phyloP scores from a whole-genome alignment of 2,113 vertebrate genomes.

The Osmerus eperlanus region DNA sequence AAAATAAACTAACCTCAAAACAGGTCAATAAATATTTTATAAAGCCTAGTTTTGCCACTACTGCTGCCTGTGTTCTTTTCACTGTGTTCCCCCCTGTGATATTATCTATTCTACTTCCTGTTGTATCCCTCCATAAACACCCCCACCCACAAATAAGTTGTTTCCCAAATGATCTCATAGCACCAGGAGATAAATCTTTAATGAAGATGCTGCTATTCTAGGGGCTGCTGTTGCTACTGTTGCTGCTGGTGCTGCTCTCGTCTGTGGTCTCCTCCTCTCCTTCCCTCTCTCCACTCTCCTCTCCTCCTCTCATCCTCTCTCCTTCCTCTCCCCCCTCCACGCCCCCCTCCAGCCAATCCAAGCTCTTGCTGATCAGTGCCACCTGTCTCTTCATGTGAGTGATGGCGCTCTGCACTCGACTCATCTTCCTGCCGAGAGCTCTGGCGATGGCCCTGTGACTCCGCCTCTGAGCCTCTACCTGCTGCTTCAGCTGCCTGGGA shows the following conservation, averaged over 20 bases:
- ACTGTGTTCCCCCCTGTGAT: no score
- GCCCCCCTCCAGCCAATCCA: conserved; percentile 31
- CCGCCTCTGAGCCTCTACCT: conserved; percentile 36
- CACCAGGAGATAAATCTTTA: neutral
- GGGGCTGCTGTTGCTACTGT: conserved; percentile 21
- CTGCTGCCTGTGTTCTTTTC: no score
- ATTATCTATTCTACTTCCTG: no score
- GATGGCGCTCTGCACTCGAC: conserved; percentile 50
- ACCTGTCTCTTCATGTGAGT: conserved; percentile 42
- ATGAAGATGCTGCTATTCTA: conserved; percentile 16
- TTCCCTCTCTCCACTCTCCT: conserved; percentile 12
- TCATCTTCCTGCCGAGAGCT: conserved; percentile 45
- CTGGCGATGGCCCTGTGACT: conserved; percentile 25
- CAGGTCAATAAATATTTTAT: neutral
- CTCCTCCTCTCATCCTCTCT: conserved; percentile 19
- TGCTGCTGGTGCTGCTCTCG: neutral
- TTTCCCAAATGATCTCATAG: no score
- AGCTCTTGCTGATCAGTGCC: conserved; percentile 42
- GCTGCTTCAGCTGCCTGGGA: conserved; percentile 45
- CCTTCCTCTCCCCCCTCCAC: conserved; percentile 17
- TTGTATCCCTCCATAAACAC: no score
- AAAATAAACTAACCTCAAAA: neutral
- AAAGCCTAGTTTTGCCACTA: neutral
- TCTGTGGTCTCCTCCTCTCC: conserved; percentile 12
- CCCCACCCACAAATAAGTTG: no score